Evolutionary conservation across 2,797 vertebrate species (phyloP).

Genomic region (Columba guinea): DNA sequence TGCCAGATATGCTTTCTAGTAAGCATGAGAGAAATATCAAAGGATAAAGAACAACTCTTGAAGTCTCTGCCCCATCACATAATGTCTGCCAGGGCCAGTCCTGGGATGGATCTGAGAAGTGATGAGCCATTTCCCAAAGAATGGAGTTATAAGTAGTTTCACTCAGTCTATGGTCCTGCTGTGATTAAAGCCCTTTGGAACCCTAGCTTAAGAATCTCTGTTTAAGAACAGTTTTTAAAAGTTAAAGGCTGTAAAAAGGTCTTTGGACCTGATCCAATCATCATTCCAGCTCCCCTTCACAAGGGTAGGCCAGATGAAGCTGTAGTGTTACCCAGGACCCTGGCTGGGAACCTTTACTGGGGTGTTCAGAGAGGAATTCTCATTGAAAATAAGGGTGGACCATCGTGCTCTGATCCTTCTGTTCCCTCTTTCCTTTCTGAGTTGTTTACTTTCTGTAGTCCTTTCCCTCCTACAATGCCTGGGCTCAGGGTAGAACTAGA

Average conservation of each 20-base stretch:
- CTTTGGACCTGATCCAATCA: accelerated
- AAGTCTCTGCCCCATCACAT: not conserved
- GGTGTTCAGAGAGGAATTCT: not conserved
- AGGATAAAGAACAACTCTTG: not conserved
- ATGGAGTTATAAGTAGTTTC: not conserved
- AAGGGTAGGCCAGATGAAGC: not conserved
- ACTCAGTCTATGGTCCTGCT: not conserved
- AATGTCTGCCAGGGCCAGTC: not conserved
- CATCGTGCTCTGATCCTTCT: not conserved
- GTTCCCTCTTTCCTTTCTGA: not conserved
- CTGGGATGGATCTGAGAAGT: accelerated
- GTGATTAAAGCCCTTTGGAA: not conserved
- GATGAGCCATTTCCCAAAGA: not conserved
- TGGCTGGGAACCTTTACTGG: accelerated
- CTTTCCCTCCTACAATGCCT: not conserved
- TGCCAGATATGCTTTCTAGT: not conserved
- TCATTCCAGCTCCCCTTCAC: not conserved
- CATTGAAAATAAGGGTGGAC: not conserved
- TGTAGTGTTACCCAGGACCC: not conserved
- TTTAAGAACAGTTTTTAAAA: not conserved
- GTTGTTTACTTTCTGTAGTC: not conserved
- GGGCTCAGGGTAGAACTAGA: not conserved
- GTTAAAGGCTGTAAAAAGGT: not conserved
- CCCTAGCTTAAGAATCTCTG: not conserved
- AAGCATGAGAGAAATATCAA: not conserved